phyloP scores from a whole-genome alignment of 1,140 invertebrate species.

The Calycopis cecrops region DNA sequence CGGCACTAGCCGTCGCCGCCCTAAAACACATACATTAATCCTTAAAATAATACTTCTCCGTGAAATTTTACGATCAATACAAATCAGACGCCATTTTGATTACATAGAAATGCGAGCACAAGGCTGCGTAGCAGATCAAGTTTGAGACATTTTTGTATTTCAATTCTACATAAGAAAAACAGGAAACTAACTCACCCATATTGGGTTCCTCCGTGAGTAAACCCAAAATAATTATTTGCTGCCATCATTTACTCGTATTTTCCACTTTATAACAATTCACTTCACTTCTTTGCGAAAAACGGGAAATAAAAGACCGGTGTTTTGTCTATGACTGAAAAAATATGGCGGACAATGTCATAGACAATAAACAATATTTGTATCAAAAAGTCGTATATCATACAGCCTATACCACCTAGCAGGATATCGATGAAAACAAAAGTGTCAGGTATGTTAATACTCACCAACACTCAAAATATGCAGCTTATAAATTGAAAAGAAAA shows the following conservation, averaged over 20 bases:
- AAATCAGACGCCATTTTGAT: constrained; percentile 65
- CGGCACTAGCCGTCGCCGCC: constrained; percentile 80
- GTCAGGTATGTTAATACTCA: too few species aligned
- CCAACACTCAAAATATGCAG: too few species aligned
- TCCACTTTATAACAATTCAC: constrained; percentile 57
- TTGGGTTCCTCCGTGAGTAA: constrained; percentile 92
- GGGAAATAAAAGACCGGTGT: constrained; percentile 61
- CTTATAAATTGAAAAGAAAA: too few species aligned
- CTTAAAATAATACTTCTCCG: constrained; percentile 24
- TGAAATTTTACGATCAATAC: constrained; percentile 56
- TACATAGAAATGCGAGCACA: constrained; percentile 55
- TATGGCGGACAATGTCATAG: constrained; percentile 44
- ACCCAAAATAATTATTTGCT: constrained; percentile 94
- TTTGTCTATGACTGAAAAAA: constrained; percentile 59
- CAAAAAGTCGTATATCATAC: background rate
- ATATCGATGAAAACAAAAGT: too few species aligned
- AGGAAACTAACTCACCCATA: constrained; percentile 82
- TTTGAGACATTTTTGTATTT: constrained; percentile 24
- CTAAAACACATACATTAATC: constrained; percentile 47
- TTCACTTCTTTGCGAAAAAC: constrained; percentile 56
- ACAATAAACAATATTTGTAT: constrained; percentile 18
- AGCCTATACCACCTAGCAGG: too few species aligned
- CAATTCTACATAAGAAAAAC: constrained; percentile 29
- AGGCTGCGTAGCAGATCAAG: constrained; percentile 38
- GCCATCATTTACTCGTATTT: constrained; percentile 81